A percentile compares a stretch with the other conserved stretches of the same genome.
phyloP scores from a whole-genome alignment of 1,140 invertebrate genomes.

The Telenomus remus region DNA sequence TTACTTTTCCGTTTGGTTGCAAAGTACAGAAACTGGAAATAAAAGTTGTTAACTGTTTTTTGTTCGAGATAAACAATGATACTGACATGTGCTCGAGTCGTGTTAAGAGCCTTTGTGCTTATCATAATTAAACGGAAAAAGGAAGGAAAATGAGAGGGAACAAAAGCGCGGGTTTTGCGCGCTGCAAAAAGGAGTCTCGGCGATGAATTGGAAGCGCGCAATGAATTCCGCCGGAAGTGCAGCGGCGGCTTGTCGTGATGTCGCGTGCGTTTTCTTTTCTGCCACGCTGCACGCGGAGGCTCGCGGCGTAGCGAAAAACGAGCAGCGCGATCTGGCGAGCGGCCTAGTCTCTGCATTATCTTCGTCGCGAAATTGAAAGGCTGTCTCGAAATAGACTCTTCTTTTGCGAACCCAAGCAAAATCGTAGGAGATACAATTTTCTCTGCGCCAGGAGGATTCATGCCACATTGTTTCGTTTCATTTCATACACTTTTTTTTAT shows the following conservation, averaged over 20 bases:
- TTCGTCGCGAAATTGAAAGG: conserved; percentile 25
- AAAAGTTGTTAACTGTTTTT: too few species aligned
- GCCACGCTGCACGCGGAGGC: conserved; percentile 15
- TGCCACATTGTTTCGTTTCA: too few species aligned
- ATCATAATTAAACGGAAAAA: conserved; percentile 51
- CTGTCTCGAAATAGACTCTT: conserved; percentile 41
- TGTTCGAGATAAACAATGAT: not conserved
- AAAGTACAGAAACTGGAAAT: too few species aligned
- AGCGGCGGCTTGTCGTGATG: conserved; percentile 31
- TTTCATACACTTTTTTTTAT: too few species aligned
- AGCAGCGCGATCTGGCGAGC: conserved; percentile 33
- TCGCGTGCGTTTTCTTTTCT: conserved; percentile 20
- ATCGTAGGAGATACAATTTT: conserved; percentile 36
- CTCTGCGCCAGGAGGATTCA: conserved; percentile 6
- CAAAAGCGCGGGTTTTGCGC: conserved; percentile 8
- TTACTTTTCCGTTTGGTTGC: not conserved
- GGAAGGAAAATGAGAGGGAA: not conserved
- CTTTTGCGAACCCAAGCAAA: conserved; percentile 34
- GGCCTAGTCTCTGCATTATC: conserved; percentile 46
- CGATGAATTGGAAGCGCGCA: conserved; percentile 53
- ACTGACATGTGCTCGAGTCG: too few species aligned
- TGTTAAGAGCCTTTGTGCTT: conserved; percentile 32
- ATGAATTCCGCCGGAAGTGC: conserved; percentile 58
- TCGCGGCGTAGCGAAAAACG: conserved; percentile 38
- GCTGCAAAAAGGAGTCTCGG: conserved; percentile 26